phyloP scores from a whole-genome alignment of 2,888 invertebrate species.

The Dryobota labecula region DNA sequence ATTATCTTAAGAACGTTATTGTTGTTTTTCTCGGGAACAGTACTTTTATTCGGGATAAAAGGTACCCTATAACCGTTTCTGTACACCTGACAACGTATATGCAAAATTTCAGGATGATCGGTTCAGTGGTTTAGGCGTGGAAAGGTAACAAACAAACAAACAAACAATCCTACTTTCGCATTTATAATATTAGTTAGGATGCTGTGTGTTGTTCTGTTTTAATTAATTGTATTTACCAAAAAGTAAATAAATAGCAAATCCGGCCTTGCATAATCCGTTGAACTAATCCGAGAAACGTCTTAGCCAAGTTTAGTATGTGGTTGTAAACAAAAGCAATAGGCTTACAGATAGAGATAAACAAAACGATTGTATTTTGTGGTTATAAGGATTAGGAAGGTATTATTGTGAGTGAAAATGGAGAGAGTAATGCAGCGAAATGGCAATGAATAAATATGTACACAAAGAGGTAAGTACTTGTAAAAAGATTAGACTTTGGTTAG shows the following conservation, averaged over 20 bases:
- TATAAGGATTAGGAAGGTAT: slow-evolving; percentile 41
- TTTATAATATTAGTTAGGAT: too few species aligned
- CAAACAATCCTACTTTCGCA: too few species aligned
- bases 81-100: too few species aligned
- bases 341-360: slow-evolving; percentile 38
- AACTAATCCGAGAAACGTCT: slow-evolving; percentile 52
- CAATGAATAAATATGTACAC: slow-evolving; percentile 12
- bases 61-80: too few species aligned
- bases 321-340: slow-evolving; percentile 51
- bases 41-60: too few species aligned
- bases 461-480: slow-evolving; percentile 6
- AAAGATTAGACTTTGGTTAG: background rate
- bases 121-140: too few species aligned
- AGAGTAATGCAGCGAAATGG: slow-evolving; percentile 9
- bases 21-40: too few species aligned
- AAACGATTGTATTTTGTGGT: slow-evolving; percentile 35
- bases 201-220: too few species aligned
- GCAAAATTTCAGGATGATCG: too few species aligned
- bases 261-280: slow-evolving; percentile 45
- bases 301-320: slow-evolving; percentile 49
- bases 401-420: slow-evolving; percentile 23
- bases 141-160: too few species aligned
- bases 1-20: too few species aligned
- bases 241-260: slow-evolving; percentile 11
- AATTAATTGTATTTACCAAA: too few species aligned